Evolutionary conservation across 1,140 invertebrate genomes (phyloP), one percentile per base, ranked within the genome.

Genomic region (Hormaphis cornu): DNA sequence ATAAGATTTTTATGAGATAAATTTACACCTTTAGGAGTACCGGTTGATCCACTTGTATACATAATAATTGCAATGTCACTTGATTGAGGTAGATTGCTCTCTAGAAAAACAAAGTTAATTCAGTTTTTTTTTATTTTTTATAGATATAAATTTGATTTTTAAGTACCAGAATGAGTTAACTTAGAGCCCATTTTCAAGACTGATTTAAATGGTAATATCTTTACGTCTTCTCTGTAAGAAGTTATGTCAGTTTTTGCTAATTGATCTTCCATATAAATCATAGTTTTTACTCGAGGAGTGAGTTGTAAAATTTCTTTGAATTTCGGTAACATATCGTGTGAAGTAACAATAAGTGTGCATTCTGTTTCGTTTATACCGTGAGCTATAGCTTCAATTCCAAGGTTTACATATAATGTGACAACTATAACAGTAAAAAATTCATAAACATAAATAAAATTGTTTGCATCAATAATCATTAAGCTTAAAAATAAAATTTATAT

Each of bases 341-440:
- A 89, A 7, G 92, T 95, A 73, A 97, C 91, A 14, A 96, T 87
- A 14, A 89, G 87, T 50, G 85, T 87, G 0, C 93, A 94, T 81
- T 97, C 93, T 2, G 95, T 97, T 82, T 98, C 94, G 77, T 95
- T 97, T 72, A 99, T 89, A 40, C 90, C 95, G 78, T 97, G 95
- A 1, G 91, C 86, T 50, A 99, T 89, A 4, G 94, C 96, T 8
- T 98, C 95, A 74, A 97, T 93, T 5, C 95, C 95, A 1, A 98
- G 82, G 0, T 95, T 99, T 1, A 96, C 91, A 78, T 98, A 99
- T 70, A 99, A 87, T 0, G 96, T 99, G 0, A 97, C 93, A 72
- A 98, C 89, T 83, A 81, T 77, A 78, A 85, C 73, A 72, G 72
- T 46, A 70, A 69, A 48, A 72, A 46, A 1, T 2, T 12, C 18